These are phyloP conservation scores for Morinoia aosen DNA, from an alignment of 2,888 invertebrate species.

Conservation along the genomic window DNA sequence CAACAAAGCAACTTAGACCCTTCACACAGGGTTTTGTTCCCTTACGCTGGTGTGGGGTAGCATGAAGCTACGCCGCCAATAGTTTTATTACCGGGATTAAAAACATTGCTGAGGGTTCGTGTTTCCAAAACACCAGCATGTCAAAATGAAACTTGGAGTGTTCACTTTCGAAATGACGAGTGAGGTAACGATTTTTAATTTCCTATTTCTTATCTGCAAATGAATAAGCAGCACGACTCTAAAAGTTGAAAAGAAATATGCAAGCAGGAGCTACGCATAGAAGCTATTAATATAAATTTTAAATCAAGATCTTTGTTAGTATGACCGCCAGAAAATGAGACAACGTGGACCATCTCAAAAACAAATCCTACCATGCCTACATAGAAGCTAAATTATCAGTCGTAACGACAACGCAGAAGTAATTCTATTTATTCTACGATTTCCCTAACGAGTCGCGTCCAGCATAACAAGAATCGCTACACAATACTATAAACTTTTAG, in stretches of 20 bases:
- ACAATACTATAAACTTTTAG: neutral
- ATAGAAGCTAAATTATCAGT: neutral
- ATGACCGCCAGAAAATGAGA: neutral
- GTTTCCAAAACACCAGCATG: neutral
- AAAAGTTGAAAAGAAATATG: too few relatives aligned
- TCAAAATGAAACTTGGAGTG: neutral
- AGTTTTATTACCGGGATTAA: neutral
- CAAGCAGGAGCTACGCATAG: too few relatives aligned
- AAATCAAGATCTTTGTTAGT: too few relatives aligned
- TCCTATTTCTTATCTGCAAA: neutral
- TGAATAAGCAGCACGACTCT: too few relatives aligned
- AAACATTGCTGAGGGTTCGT: neutral
- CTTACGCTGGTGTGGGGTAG: neutral
- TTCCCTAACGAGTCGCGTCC: neutral
- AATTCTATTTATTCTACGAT: neutral
- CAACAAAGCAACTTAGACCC: neutral
- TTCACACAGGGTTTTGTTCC: neutral
- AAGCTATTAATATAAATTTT: too few relatives aligned
- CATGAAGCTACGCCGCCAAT: neutral
- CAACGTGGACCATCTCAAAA: neutral
- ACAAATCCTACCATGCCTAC: neutral
- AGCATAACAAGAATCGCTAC: neutral
- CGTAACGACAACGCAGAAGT: neutral
- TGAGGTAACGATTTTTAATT: neutral
- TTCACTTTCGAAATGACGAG: neutral